phyloP scores from a whole-genome alignment of 2,888 invertebrate species.

The Ganaspis brasiliensis region DNA sequence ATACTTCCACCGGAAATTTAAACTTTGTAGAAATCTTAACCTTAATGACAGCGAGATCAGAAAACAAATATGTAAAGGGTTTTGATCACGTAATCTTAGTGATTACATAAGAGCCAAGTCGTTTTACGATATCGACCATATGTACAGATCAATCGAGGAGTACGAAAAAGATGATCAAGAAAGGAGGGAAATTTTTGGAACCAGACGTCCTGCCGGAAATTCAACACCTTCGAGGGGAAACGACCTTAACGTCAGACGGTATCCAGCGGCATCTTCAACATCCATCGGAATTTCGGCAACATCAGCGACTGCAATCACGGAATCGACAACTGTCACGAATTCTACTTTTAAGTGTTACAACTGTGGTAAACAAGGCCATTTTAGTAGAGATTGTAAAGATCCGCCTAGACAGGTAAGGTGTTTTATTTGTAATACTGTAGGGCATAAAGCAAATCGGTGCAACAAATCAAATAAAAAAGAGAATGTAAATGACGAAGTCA shows the following conservation, averaged over 20 bases:
- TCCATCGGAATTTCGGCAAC: background rate
- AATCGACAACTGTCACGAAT: background rate
- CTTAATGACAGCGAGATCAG: constrained; percentile 40
- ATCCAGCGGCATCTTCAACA: background rate
- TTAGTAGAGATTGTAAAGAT: constrained; percentile 4
- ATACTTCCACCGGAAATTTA: constrained; percentile 45
- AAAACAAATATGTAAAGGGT: constrained; percentile 26
- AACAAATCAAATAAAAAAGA: background rate
- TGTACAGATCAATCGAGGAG: constrained; percentile 36
- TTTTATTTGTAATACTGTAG: background rate
- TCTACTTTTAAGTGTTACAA: constrained; percentile 40
- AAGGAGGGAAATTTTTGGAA: background rate
- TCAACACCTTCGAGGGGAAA: background rate
- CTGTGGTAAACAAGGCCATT: constrained; percentile 39
- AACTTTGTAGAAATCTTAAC: constrained; percentile 17
- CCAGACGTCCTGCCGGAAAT: background rate
- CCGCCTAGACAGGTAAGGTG: background rate
- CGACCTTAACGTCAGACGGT: background rate
- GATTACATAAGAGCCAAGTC: constrained; percentile 39
- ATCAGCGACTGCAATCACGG: background rate
- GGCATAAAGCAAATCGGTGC: background rate
- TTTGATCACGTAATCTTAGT: constrained; percentile 33
- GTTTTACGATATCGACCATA: constrained; percentile 40
- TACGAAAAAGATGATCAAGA: constrained; percentile 24
- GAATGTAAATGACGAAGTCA: background rate